phyloP scores from a whole-genome alignment of 2,113 vertebrate species.

The Dasyurus viverrinus region DNA sequence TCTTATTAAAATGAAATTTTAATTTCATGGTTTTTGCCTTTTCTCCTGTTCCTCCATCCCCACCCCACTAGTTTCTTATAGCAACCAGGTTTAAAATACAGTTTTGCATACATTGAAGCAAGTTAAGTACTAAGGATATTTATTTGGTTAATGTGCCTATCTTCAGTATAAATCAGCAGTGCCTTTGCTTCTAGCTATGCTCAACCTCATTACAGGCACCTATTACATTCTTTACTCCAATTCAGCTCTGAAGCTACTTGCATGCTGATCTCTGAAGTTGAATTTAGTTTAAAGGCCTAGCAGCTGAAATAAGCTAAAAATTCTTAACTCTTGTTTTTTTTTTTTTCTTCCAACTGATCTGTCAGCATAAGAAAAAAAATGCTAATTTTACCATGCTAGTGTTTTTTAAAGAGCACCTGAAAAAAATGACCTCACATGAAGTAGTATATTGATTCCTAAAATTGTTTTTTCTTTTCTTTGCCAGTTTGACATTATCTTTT shows the following conservation, averaged over 20 bases:
- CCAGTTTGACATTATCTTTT: slow-evolving; percentile 25
- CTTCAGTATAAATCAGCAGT: slow-evolving; percentile 75
- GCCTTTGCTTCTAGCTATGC: slow-evolving; percentile 80
- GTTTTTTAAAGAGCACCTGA: slow-evolving; percentile 75
- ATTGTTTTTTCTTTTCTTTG: slow-evolving; percentile 71
- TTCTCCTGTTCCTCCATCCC: background rate
- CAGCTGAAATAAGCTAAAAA: slow-evolving; percentile 57
- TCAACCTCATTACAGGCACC: slow-evolving; percentile 77
- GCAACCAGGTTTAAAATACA: slow-evolving; percentile 41
- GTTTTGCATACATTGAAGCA: slow-evolving; percentile 39
- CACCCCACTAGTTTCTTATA: background rate
- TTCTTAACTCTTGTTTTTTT: slow-evolving; percentile 56
- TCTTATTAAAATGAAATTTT: background rate
- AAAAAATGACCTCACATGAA: slow-evolving; percentile 45
- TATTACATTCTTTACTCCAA: slow-evolving; percentile 64
- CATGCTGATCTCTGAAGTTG: slow-evolving; percentile 65
- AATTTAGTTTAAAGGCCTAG: slow-evolving; percentile 70
- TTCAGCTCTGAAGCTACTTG: slow-evolving; percentile 56
- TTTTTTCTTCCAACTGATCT: slow-evolving; percentile 54
- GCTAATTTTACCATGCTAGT: slow-evolving; percentile 72
- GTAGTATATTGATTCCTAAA: slow-evolving; percentile 23
- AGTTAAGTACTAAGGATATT: slow-evolving; percentile 10
- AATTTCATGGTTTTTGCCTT: background rate
- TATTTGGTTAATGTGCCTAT: slow-evolving; percentile 73
- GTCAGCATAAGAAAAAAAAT: slow-evolving; percentile 66